Conservation (phyloP, 2,113 vertebrate genomes). For the Dendropsophus ebraccatus region DNA sequence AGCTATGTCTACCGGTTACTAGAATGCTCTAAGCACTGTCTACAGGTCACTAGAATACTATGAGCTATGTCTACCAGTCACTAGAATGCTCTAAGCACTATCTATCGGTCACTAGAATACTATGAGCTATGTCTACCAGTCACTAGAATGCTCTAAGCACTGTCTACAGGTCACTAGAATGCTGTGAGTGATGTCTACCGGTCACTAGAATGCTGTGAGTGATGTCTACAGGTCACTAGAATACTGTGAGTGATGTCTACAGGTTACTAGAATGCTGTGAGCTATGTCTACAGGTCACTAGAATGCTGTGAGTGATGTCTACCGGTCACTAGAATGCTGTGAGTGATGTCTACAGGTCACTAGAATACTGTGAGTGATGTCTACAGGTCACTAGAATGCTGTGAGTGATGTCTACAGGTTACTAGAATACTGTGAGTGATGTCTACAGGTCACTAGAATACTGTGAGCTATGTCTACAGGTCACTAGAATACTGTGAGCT, state of each 20-base stretch:
- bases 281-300: neutral
- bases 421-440: no score
- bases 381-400: neutral
- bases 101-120: no score
- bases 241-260: no score
- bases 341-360: neutral
- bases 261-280: neutral
- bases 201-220: neutral
- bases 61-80: neutral
- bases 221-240: neutral
- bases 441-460: neutral
- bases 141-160: neutral
- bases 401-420: neutral
- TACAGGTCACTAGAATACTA: no score
- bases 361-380: no score
- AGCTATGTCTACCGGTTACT: neutral
- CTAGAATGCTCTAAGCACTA: neutral
- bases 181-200: neutral
- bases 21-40: neutral
- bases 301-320: neutral
- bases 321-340: neutral
- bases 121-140: neutral
- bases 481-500: no score
- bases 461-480: neutral
- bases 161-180: neutral